Conservation (phyloP, 2,888 invertebrate species). For the Galerucella calmariensis region DNA sequence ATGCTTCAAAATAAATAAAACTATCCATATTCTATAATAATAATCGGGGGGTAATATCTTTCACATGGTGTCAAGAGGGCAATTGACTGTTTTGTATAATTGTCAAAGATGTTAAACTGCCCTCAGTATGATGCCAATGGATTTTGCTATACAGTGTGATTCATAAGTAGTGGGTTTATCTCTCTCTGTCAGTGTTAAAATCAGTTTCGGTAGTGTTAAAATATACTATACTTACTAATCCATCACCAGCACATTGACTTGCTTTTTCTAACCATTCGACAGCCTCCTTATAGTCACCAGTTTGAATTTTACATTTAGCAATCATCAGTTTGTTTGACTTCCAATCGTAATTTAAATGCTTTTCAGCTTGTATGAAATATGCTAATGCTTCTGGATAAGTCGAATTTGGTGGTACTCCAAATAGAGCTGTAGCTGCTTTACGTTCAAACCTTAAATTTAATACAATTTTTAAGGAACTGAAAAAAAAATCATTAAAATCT, state of each 20-base stretch:
- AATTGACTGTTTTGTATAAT: too few relatives aligned
- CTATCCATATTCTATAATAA: not conserved
- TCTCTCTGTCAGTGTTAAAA: not conserved
- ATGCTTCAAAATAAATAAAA: not conserved
- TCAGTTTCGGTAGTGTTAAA: not conserved
- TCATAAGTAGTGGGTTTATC: not conserved
- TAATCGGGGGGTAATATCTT: too few relatives aligned
- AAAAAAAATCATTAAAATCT: not conserved
- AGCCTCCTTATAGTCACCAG: constrained; percentile 66
- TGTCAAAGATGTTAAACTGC: too few relatives aligned
- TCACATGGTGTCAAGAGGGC: too few relatives aligned
- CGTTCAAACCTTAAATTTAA: constrained; percentile 71
- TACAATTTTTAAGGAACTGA: not conserved
- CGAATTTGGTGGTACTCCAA: constrained; percentile 72
- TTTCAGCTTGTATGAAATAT: constrained; percentile 69
- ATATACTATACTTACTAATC: constrained; percentile 46
- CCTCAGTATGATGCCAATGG: too few relatives aligned
- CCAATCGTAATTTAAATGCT: constrained; percentile 66
- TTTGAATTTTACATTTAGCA: constrained; percentile 69
- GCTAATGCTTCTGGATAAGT: constrained; percentile 72
- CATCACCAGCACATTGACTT: constrained; percentile 40
- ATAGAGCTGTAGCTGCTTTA: constrained; percentile 73
- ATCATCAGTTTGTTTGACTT: constrained; percentile 70
- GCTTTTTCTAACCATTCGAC: constrained; percentile 66
- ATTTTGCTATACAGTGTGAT: too few relatives aligned